Conservation (phyloP, 2,888 invertebrate species). For the Platynereis dumerilii region DNA sequence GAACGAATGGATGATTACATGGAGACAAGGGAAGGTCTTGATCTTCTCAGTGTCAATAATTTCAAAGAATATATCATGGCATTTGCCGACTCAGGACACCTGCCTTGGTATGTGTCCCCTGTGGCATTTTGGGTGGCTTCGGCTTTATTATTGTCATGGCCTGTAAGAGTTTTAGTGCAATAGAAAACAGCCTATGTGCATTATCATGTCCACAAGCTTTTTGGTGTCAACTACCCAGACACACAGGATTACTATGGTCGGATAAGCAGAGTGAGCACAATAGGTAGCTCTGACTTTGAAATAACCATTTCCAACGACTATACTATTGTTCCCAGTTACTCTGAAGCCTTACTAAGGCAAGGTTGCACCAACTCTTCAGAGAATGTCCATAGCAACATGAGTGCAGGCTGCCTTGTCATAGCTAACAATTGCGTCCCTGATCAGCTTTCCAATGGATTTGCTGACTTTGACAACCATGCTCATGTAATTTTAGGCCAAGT, state of each 20-base stretch:
- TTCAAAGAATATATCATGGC: conserved; percentile 66
- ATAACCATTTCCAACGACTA: conserved; percentile 72
- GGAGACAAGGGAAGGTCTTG: conserved; percentile 82
- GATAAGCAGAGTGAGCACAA: conserved; percentile 72
- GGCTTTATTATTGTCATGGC: conserved; percentile 79
- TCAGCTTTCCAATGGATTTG: conserved; percentile 5
- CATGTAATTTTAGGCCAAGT: background rate
- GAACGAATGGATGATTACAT: conserved; percentile 83
- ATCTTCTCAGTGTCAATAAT: conserved; percentile 71
- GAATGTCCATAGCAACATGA: conserved; percentile 37
- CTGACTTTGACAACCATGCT: background rate
- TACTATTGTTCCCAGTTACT: conserved; percentile 79
- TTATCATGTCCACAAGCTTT: conserved; percentile 82
- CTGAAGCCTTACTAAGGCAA: conserved; percentile 76
- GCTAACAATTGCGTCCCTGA: background rate
- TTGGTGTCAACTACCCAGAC: conserved; percentile 68
- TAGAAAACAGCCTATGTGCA: conserved; percentile 82
- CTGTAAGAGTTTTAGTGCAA: conserved; percentile 78
- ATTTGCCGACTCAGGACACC: conserved; percentile 64
- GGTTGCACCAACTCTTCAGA: conserved; percentile 30
- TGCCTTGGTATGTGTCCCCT: conserved; percentile 69
- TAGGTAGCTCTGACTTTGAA: conserved; percentile 73
- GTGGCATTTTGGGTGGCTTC: conserved; percentile 79
- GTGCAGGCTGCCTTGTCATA: conserved; percentile 4
- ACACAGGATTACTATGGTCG: conserved; percentile 39